These are phyloP conservation scores for Drosophila nannoptera DNA, from an alignment of 1,140 invertebrate species.

Conservation along the genomic window DNA sequence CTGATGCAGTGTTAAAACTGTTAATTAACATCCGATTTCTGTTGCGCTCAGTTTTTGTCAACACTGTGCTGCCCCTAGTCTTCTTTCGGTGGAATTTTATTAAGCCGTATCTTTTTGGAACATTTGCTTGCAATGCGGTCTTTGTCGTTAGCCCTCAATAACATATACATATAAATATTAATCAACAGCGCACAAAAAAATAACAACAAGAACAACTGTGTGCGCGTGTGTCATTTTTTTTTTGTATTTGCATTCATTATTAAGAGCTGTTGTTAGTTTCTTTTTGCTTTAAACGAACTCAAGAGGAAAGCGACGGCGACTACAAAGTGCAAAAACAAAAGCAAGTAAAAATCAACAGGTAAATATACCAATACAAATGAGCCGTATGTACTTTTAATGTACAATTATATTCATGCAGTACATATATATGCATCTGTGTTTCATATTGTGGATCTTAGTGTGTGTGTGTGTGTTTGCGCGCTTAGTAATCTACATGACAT, in stretches of 20 bases:
- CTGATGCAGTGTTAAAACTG: conserved; percentile 5
- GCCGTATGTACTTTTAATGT: not conserved
- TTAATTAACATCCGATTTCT: conserved; percentile 29
- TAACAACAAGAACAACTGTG: conserved; percentile 3
- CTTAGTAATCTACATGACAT: conserved; percentile 23
- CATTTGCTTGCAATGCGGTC: conserved; percentile 41
- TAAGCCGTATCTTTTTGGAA: conserved; percentile 9
- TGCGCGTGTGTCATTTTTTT: conserved; percentile 36
- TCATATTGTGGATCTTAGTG: not conserved
- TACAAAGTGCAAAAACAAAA: conserved; percentile 25
- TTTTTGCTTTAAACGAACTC: not conserved
- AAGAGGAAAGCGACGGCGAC: conserved; percentile 20
- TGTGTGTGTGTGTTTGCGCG: conserved; percentile 2
- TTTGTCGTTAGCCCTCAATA: conserved; percentile 15
- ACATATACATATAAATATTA: conserved; percentile 13
- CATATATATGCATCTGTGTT: not conserved
- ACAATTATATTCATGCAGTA: conserved; percentile 10
- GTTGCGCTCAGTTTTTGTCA: conserved; percentile 44
- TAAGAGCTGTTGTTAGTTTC: conserved; percentile 17
- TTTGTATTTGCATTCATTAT: conserved; percentile 37
- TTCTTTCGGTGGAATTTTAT: conserved; percentile 11
- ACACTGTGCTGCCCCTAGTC: conserved; percentile 36
- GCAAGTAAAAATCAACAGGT: conserved; percentile 46
- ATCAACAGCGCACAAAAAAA: conserved; percentile 5
- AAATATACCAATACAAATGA: conserved; percentile 37